Conservation (phyloP, 2,797 vertebrate genomes). For the Synaphobranchus kaupii region DNA sequence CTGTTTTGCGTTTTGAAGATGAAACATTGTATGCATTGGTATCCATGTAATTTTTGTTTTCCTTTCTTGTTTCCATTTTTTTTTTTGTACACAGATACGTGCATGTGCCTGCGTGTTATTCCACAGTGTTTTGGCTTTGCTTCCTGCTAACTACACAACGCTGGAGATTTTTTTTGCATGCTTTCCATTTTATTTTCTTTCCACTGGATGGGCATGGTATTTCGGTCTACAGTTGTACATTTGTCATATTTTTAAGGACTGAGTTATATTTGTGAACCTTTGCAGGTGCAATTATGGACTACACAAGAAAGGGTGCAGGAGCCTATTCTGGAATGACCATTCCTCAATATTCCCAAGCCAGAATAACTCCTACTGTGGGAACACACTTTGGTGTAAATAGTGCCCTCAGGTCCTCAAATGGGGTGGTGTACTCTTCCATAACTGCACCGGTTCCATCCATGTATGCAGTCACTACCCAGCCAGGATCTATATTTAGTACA, state of each 20-base stretch:
- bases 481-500: constrained; percentile 91
- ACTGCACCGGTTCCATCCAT: constrained; percentile 87
- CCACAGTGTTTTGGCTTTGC: constrained; percentile 70
- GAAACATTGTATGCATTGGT: constrained; percentile 62
- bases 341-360: constrained; percentile 92
- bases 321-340: constrained; percentile 84
- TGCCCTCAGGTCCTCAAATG: constrained; percentile 88
- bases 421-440: constrained; percentile 93
- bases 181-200: constrained; percentile 64
- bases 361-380: constrained; percentile 77
- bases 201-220: constrained; percentile 75
- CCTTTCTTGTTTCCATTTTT: constrained; percentile 55
- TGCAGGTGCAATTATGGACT: constrained; percentile 99
- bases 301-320: constrained; percentile 91
- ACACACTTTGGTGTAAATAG: constrained; percentile 84
- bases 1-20: constrained; percentile 64
- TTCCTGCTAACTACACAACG: constrained; percentile 67
- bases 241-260: constrained; percentile 63
- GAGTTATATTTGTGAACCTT: constrained; percentile 87
- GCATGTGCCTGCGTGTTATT: constrained; percentile 86
- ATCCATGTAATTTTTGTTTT: constrained; percentile 69
- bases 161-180: constrained; percentile 75
- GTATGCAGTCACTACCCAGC: constrained; percentile 95
- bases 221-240: constrained; percentile 49
- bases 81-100: constrained; percentile 74